Base-by-base conservation (phyloP, 2,797 vertebrate species). In the Pagetopsis macropterus region DNA sequence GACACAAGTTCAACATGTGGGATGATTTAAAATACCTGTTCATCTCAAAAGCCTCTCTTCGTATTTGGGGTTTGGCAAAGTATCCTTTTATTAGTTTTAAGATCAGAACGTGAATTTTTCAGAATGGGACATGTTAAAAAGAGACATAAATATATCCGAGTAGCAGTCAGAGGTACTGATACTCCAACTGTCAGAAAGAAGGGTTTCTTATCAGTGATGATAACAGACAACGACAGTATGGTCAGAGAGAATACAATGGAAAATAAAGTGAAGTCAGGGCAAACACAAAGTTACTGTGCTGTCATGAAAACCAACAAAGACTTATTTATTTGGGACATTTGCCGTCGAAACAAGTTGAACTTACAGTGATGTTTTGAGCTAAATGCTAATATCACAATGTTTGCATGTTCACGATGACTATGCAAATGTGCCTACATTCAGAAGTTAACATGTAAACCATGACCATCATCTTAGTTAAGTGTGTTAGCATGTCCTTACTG, bases 1-100 rank as follows among this genome's bases (percentile, higher is more conserved):
- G 23, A 19, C 56, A 69, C 62, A 71, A 64, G 64, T 61, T 69
- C 55, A 62, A 21, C 72, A 58, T 9, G 16, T 70, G 55, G 58
- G 51, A 40, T 56, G 49, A 27, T 65, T 81, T 60, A 37, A 83
- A 63, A 70, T 19, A 4, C 31, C 16, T 49, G 1, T 41, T 46
- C 0, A 19, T 17, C 40, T 33, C 16, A 40, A 54, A 46, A 15
- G 16, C 19, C 10, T 1, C 1, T 57, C 48, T 40, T 61, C 27
- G 23, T n/a, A 3, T 52, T 16, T 52, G 6, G 48, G 8, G 19
- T 37, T 40, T 9, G 15, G 2, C 41, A n/a, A 61, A 51, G 19
- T 23, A 27, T 37, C 1, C 1, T 44, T 49, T 71, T 23, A 37
- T 41, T 23, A 12, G 13, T 4, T 54, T 54, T 16, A 21, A 0